phyloP scores from a whole-genome alignment of 2,888 invertebrate genomes.

The Diogma glabrata region DNA sequence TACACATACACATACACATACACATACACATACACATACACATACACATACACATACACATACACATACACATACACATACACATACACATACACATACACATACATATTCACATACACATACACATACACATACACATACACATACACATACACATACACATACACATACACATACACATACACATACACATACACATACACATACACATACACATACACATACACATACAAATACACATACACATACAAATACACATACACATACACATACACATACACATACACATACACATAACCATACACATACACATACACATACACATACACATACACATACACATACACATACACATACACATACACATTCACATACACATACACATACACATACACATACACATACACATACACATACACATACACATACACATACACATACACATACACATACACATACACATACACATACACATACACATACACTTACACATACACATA shows the following conservation, averaged over 20 bases:
- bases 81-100: background rate
- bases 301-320: background rate
- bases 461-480: background rate
- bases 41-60: background rate
- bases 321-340: background rate
- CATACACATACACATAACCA: background rate
- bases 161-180: background rate
- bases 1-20: background rate
- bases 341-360: background rate
- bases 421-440: background rate
- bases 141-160: background rate
- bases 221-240: background rate
- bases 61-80: background rate
- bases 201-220: background rate
- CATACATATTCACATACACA: background rate
- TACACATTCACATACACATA: background rate
- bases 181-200: background rate
- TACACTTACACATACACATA: background rate
- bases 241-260: background rate
- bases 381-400: background rate
- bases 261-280: background rate
- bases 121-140: background rate
- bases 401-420: background rate
- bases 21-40: background rate
- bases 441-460: background rate